Conservation (phyloP, 2,797 vertebrate genomes). For the Sebastes trivittatus region DNA sequence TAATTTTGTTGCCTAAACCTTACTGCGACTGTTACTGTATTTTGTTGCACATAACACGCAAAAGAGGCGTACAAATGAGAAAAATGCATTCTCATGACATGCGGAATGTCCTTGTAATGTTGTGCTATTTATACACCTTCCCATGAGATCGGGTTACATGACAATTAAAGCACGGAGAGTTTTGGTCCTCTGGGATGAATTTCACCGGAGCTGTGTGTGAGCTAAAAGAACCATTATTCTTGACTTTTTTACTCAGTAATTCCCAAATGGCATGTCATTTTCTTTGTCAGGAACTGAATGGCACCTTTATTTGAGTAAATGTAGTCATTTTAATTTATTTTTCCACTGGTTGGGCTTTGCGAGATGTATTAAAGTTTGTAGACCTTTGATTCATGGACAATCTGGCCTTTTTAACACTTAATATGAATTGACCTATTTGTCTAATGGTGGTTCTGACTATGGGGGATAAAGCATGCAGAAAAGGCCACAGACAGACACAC, state of each 20-base stretch:
- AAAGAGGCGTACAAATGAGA: neutral
- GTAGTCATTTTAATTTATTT: conserved; percentile 41
- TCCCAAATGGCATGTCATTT: conserved; percentile 22
- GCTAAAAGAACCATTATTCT: conserved; percentile 30
- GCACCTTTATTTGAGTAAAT: conserved; percentile 52
- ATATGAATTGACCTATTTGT: conserved; percentile 74
- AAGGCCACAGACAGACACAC: conserved; percentile 39
- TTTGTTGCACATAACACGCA: neutral
- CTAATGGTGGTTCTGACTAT: conserved; percentile 36
- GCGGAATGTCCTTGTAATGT: neutral
- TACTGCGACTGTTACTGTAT: neutral
- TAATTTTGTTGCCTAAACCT: neutral
- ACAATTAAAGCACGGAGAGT: neutral
- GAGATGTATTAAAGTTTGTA: conserved; percentile 45
- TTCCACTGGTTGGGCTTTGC: conserved; percentile 39
- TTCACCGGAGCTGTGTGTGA: conserved; percentile 16
- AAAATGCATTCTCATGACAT: neutral
- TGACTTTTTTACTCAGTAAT: conserved; percentile 15
- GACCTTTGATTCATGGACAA: conserved; percentile 66
- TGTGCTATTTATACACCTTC: neutral
- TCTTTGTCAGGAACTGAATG: conserved; percentile 53
- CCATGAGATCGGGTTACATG: neutral
- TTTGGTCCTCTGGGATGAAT: neutral
- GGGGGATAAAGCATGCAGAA: conserved; percentile 47
- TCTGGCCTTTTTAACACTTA: conserved; percentile 62